Evolutionary conservation across 2,888 invertebrate genomes (phyloP).

Genomic region (Luperina nickerlii): DNA sequence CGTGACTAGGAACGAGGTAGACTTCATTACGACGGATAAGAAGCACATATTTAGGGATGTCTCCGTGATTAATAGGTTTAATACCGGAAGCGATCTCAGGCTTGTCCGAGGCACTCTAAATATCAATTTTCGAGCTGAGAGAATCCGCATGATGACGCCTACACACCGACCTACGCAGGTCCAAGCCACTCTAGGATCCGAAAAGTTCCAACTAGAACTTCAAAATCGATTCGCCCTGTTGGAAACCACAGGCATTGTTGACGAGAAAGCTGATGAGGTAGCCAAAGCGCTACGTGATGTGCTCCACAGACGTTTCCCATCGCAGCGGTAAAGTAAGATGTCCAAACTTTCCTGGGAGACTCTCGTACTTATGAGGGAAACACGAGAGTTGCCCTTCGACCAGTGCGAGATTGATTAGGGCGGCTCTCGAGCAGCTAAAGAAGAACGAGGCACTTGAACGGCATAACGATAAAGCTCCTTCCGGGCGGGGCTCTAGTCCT

Average conservation of each 20-base stretch:
- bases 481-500: not conserved
- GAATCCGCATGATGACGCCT: not conserved
- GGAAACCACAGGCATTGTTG: not conserved
- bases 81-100: too few relatives aligned
- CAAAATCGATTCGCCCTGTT: too few relatives aligned
- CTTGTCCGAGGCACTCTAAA: too few relatives aligned
- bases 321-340: not conserved
- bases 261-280: not conserved
- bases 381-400: not conserved
- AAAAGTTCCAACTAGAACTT: not conserved
- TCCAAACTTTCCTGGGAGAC: not conserved
- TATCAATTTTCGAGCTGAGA: too few relatives aligned
- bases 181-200: not conserved
- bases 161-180: not conserved
- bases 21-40: too few relatives aligned
- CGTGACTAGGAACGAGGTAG: too few relatives aligned
- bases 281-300: not conserved
- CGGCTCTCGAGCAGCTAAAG: not conserved
- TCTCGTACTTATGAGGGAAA: not conserved
- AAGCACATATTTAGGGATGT: too few relatives aligned
- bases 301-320: not conserved
- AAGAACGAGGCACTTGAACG: not conserved
- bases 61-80: too few relatives aligned
- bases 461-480: not conserved
- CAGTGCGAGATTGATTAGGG: too few relatives aligned